A percentile compares a stretch with the other conserved stretches of the same genome.
These are phyloP conservation scores for Microcebus lehilahytsara DNA, from an alignment of 2,113 vertebrate species.

Conservation along the genomic window DNA sequence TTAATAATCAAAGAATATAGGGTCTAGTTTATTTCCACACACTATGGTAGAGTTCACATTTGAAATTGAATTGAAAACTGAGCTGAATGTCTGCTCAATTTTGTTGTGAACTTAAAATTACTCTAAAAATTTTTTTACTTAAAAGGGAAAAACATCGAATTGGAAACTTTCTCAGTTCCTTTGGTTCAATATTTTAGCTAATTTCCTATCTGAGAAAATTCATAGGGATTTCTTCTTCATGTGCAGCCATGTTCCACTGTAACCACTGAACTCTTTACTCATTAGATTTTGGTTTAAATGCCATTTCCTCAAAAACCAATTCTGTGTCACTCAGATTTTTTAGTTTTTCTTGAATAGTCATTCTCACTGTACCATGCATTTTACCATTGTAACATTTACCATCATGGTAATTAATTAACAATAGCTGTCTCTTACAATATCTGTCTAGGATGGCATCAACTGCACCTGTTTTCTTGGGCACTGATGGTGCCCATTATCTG, in stretches of 20 bases:
- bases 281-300: not conserved
- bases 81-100: not conserved
- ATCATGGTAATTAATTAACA: not conserved
- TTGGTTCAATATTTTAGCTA: conserved; percentile 1
- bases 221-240: not conserved
- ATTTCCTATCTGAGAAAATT: not conserved
- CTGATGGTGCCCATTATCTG: not conserved
- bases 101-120: not conserved
- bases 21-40: not conserved
- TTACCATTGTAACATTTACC: not conserved
- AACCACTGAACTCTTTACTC: not conserved
- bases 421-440: not conserved
- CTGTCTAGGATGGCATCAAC: fast-evolving
- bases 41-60: not conserved
- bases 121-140: not conserved
- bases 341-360: not conserved
- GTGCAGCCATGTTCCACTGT: not conserved
- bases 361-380: not conserved
- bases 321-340: not conserved
- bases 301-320: not conserved
- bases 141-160: not conserved
- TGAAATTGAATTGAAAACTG: not conserved
- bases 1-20: not conserved
- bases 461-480: not conserved
- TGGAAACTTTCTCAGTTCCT: not conserved